phyloP scores from a whole-genome alignment of 2,797 vertebrate genomes.

The Pangasius krempfi region DNA sequence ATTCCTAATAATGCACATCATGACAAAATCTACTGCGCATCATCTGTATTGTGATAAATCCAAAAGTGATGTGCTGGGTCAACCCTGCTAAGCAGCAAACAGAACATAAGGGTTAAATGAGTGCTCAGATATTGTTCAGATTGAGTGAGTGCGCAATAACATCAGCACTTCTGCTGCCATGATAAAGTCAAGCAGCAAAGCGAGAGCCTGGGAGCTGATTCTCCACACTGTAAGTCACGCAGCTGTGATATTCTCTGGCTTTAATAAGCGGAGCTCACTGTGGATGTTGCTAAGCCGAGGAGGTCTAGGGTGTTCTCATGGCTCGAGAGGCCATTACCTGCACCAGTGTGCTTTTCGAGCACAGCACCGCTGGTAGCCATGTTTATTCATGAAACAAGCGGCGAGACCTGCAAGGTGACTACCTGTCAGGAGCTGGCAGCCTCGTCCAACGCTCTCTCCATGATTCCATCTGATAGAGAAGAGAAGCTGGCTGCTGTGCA shows the following conservation, averaged over 20 bases:
- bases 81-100: neutral
- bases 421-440: conserved; percentile 69
- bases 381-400: conserved; percentile 74
- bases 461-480: conserved; percentile 63
- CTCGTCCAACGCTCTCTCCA: conserved; percentile 57
- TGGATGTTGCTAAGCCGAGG: conserved; percentile 56
- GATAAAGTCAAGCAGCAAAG: conserved; percentile 38
- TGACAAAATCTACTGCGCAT: neutral
- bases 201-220: conserved; percentile 31
- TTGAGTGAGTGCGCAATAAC: conserved; percentile 38
- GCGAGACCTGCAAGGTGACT: conserved; percentile 74
- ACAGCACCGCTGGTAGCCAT: conserved; percentile 65
- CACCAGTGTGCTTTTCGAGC: conserved; percentile 54
- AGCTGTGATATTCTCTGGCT: conserved; percentile 38
- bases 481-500: conserved; percentile 36
- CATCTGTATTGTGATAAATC: no score
- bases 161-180: conserved; percentile 23
- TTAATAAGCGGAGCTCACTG: conserved; percentile 57
- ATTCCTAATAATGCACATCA: neutral
- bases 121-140: conserved; percentile 1
- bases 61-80: no score
- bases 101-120: neutral
- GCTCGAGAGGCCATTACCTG: conserved; percentile 63
- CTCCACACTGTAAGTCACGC: conserved; percentile 30
- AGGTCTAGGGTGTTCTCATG: conserved; percentile 46